Percentiles rank a stretch among this genome's conserved stretches.
phyloP scores from a whole-genome alignment of 2,113 vertebrate genomes.

The Muntiacus reevesi region DNA sequence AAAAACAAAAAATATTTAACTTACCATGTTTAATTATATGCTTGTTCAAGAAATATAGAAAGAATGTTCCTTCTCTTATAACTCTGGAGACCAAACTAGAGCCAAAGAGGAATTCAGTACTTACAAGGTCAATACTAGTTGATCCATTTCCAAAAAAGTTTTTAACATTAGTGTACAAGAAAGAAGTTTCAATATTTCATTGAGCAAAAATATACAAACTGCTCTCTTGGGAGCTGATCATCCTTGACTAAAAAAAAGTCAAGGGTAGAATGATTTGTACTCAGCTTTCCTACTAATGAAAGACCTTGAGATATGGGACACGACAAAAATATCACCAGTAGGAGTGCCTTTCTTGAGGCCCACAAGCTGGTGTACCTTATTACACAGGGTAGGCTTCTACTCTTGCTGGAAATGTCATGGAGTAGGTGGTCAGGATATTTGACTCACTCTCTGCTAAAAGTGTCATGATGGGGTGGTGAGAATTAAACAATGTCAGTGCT shows the following conservation, averaged over 20 bases:
- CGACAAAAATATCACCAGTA: neutral
- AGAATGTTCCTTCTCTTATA: slow-evolving; percentile 47
- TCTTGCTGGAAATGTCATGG: slow-evolving; percentile 12
- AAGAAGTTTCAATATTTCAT: slow-evolving; percentile 50
- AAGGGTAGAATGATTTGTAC: slow-evolving; percentile 20
- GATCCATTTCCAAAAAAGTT: slow-evolving; percentile 55
- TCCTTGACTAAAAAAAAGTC: slow-evolving; percentile 34
- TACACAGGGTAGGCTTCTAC: neutral
- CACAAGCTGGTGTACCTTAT: neutral
- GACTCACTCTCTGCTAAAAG: slow-evolving; percentile 8
- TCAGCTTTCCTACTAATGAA: slow-evolving; percentile 1
- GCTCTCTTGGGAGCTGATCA: slow-evolving; percentile 34
- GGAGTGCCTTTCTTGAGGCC: neutral
- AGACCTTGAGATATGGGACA: slow-evolving; percentile 1
- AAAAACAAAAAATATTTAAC: slow-evolving; percentile 50
- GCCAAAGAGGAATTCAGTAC: slow-evolving; percentile 49
- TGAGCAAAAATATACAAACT: slow-evolving; percentile 61
- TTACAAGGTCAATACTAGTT: slow-evolving; percentile 57
- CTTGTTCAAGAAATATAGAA: slow-evolving; percentile 49
- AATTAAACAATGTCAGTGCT: neutral
- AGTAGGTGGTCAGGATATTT: neutral
- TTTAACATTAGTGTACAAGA: slow-evolving; percentile 8
- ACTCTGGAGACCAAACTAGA: slow-evolving; percentile 28
- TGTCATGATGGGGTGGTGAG: neutral
- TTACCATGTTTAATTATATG: neutral